These are phyloP conservation scores for Clitarchus hookeri DNA, from an alignment of 2,888 invertebrate genomes.

Conservation along the genomic window DNA sequence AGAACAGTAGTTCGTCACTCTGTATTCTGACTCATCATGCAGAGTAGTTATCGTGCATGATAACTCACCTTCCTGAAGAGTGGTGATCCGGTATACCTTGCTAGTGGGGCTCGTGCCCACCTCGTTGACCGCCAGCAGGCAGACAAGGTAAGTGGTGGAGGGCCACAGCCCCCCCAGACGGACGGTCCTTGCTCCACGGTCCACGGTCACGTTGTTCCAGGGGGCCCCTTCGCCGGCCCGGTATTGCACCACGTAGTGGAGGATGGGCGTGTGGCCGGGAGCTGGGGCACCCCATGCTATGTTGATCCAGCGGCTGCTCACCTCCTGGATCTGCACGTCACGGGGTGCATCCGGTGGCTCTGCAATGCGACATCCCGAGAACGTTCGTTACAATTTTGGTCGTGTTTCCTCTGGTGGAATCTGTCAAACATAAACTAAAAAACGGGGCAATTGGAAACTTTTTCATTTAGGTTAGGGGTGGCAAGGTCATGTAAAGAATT, in stretches of 20 bases:
- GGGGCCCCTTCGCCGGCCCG: conserved; percentile 45
- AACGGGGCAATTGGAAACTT: no score
- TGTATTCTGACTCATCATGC: no score
- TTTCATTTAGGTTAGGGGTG: no score
- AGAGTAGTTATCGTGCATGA: no score
- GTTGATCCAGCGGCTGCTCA: conserved; percentile 53
- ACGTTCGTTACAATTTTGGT: no score
- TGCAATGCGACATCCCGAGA: conserved; percentile 41
- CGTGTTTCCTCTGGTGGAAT: no score
- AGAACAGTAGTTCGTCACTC: no score
- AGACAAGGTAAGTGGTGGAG: conserved; percentile 78
- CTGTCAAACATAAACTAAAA: no score
- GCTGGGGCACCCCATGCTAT: conserved; percentile 55
- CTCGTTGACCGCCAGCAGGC: conserved; percentile 82
- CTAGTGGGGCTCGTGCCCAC: conserved; percentile 81
- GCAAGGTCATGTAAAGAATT: no score
- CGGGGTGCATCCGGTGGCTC: conserved; percentile 56
- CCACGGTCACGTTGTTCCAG: conserved; percentile 52
- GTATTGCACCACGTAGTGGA: conserved; percentile 54
- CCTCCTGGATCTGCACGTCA: conserved; percentile 52
- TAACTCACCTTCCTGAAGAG: conserved; percentile 76
- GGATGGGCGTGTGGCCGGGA: conserved; percentile 52
- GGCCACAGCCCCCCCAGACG: conserved; percentile 68
- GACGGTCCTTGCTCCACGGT: conserved; percentile 46
- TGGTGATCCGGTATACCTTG: conserved; percentile 74